Conservation (phyloP, 2,888 invertebrate species). For the Euphydryas editha region DNA sequence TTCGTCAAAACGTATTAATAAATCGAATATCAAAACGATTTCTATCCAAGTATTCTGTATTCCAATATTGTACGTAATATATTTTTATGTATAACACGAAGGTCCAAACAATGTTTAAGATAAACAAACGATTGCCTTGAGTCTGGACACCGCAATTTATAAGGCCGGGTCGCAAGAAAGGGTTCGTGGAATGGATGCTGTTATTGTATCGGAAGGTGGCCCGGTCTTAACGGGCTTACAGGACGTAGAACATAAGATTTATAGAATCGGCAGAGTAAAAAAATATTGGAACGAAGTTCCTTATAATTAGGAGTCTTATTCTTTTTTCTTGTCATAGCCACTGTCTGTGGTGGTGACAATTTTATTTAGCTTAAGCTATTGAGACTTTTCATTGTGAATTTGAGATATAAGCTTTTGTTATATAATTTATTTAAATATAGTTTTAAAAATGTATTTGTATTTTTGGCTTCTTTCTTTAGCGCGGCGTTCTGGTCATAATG, state of each 20-base stretch:
- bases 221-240: conserved; percentile 57
- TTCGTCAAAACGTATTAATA: no score
- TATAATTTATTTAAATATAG: no score
- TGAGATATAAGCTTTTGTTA: no score
- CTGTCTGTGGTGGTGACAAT: no score
- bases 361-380: no score
- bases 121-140: conserved; percentile 57
- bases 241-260: conserved; percentile 8
- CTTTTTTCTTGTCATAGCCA: no score
- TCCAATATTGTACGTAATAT: conserved; percentile 28
- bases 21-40: conserved; percentile 5
- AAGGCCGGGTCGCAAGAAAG: conserved; percentile 71
- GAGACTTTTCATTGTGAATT: no score
- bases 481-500: no score
- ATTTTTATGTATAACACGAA: conserved; percentile 32
- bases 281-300: no score
- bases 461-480: no score
- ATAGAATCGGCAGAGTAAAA: conserved; percentile 28
- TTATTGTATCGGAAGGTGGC: conserved; percentile 83
- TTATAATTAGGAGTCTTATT: no score
- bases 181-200: conserved; percentile 69
- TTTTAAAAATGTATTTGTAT: no score
- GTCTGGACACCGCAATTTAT: conserved; percentile 81
- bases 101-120: conserved; percentile 56
- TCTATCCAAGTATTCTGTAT: conserved; percentile 15